These are phyloP conservation scores for Magallana ariakensis DNA, from an alignment of 1,140 invertebrate species.

Conservation along the genomic window DNA sequence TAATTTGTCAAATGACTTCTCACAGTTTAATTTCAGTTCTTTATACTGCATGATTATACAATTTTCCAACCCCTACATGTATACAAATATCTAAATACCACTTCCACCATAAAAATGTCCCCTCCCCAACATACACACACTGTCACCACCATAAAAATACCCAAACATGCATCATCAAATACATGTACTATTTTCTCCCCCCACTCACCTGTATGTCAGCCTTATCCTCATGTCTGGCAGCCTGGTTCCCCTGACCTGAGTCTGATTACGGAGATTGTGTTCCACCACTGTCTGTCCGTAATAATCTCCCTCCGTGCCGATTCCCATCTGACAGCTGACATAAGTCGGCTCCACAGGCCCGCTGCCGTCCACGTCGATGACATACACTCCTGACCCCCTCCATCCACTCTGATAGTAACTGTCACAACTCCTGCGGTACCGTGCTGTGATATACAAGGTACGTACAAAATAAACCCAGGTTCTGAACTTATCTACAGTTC, in stretches of 20 bases:
- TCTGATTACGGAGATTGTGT: conserved; percentile 88
- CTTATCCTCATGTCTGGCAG: conserved; percentile 66
- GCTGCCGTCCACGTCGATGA: conserved; percentile 94
- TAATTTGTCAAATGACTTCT: too few relatives aligned
- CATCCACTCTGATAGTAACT: conserved; percentile 91
- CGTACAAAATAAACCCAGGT: neutral
- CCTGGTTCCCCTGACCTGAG: conserved; percentile 62
- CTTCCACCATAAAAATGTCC: too few relatives aligned
- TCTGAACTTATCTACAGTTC: neutral
- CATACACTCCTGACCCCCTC: conserved; percentile 93
- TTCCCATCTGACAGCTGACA: conserved; percentile 92
- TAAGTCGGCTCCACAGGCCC: conserved; percentile 93
- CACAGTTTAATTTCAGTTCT: too few relatives aligned
- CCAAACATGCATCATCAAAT: too few relatives aligned
- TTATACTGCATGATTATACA: too few relatives aligned
- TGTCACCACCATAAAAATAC: too few relatives aligned
- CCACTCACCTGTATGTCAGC: conserved; percentile 70
- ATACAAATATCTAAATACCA: too few relatives aligned
- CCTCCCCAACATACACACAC: too few relatives aligned
- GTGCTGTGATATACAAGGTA: conserved; percentile 81
- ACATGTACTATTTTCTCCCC: neutral
- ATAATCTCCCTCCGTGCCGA: conserved; percentile 84
- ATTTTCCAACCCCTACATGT: too few relatives aligned
- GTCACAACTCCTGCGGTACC: conserved; percentile 94
- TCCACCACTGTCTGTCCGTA: conserved; percentile 94